phyloP scores from a whole-genome alignment of 1,140 invertebrate species.

The Anoplophora glabripennis region DNA sequence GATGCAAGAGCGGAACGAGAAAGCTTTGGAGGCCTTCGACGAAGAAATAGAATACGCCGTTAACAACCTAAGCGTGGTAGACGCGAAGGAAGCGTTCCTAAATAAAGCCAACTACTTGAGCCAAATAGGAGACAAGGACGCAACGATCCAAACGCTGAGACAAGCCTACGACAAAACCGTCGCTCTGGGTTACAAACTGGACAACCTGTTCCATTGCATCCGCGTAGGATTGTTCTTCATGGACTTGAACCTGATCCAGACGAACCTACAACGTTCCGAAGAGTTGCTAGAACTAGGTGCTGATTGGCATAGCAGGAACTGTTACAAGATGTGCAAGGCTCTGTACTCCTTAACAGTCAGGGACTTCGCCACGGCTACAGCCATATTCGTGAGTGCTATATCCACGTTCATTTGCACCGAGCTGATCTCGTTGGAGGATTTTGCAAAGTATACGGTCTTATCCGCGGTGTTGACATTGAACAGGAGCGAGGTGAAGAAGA shows the following conservation, averaged over 20 bases:
- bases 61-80: conserved; percentile 84
- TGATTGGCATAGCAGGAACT: conserved; percentile 96
- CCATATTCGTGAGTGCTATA: conserved; percentile 92
- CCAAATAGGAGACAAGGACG: conserved; percentile 89
- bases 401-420: conserved; percentile 99
- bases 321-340: conserved; percentile 90
- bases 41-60: conserved; percentile 88
- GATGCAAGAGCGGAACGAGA: conserved; percentile 82
- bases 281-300: conserved; percentile 89
- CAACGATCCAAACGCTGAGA: conserved; percentile 65
- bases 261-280: conserved; percentile 22
- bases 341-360: conserved; percentile 86
- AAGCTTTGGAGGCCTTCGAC: conserved; percentile 76
- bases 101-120: conserved; percentile 93
- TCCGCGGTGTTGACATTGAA: conserved; percentile 78
- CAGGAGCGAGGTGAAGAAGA: conserved; percentile 73
- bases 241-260: conserved; percentile 66
- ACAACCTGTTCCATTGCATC: conserved; percentile 87
- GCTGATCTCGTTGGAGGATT: conserved; percentile 88
- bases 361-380: conserved; percentile 90
- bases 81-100: conserved; percentile 77
- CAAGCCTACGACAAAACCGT: conserved; percentile 89
- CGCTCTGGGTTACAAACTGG: conserved; percentile 81
- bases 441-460: conserved; percentile 85
- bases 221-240: conserved; percentile 83